Evolutionary conservation across 2,113 vertebrate genomes (phyloP).

Genomic region (Talpa occidentalis): DNA sequence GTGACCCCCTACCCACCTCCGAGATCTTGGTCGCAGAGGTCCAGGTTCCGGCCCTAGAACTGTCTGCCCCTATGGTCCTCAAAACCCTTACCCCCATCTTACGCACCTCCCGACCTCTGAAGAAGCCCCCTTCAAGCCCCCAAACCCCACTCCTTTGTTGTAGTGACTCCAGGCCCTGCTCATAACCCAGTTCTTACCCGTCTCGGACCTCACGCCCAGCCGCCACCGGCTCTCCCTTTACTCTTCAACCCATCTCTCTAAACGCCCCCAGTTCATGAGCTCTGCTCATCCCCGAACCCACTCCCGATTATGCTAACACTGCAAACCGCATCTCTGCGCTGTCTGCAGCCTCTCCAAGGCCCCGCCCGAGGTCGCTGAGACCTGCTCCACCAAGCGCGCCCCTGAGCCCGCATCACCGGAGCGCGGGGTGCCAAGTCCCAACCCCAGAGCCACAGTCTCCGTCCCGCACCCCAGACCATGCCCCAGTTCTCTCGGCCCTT

Average conservation of each 20-base stretch:
- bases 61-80: neutral
- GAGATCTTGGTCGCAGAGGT: neutral
- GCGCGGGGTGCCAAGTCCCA: accelerated
- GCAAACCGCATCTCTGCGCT: neutral
- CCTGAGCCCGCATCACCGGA: neutral
- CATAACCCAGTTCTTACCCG: neutral
- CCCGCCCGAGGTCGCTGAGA: neutral
- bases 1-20: neutral
- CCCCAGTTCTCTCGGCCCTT: neutral
- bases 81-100: too few relatives aligned
- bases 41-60: neutral
- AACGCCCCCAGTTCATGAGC: neutral
- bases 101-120: neutral
- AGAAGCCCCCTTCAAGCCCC: neutral
- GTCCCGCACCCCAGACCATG: neutral
- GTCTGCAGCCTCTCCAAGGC: neutral
- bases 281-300: neutral
- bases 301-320: neutral
- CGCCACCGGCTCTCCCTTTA: neutral
- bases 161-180: neutral
- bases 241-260: neutral
- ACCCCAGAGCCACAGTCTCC: neutral
- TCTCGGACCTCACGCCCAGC: neutral
- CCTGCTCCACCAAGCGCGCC: neutral
- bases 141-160: neutral